Base-by-base conservation (phyloP, 2,797 vertebrate species). In the Podarcis siculus region DNA sequence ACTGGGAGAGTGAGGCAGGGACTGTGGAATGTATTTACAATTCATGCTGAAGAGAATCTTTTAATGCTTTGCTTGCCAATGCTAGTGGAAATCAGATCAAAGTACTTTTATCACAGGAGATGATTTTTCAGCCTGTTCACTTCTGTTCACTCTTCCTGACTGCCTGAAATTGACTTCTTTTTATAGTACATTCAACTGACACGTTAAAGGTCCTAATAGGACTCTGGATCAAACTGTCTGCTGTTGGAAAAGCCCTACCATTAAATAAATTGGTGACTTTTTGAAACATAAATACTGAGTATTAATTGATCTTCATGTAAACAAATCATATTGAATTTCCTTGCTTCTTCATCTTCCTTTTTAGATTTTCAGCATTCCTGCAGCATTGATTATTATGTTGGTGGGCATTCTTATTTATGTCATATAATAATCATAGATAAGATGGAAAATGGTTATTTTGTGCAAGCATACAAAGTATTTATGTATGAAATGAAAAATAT, bases 41-140 rank as follows among this genome's bases (percentile, higher is more conserved):
- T 85, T 79, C 9, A 82, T 37, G 67, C 23, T 73, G n/a, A 89
- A 86, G 32, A 19, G 1, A 8, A 86, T n/a, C 5, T 89, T 89
- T 89, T 75, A 35, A 0, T 87, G 15, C 21, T 78, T 17, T 42
- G 75, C 35, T 42, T 5, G 45, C 2, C 27, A 49, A 3, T 71
- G 37, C 79, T 25, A 67, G 0, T 82, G 37, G 67, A 88, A 91
- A 86, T 64, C 15, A 92, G 80, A 77, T 89, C 17, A 91, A 90
- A 80, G 75, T 15, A 3, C 82, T 27, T 21, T 30, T 13, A 13
- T 81, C 83, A 23, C 25, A 76, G 49, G 2, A 45, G 1, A 73
- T 75, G 3, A 69, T 19, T 4, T 42, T n/a, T 72, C 0, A 39
- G 77, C 79, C 76, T 88, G 35, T 30, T 49, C n/a, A 27, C 3